A percentile compares a stretch with the other conserved stretches of the same genome.
phyloP scores from a whole-genome alignment of 2,113 vertebrate genomes.

The Anarrhichthys ocellatus region DNA sequence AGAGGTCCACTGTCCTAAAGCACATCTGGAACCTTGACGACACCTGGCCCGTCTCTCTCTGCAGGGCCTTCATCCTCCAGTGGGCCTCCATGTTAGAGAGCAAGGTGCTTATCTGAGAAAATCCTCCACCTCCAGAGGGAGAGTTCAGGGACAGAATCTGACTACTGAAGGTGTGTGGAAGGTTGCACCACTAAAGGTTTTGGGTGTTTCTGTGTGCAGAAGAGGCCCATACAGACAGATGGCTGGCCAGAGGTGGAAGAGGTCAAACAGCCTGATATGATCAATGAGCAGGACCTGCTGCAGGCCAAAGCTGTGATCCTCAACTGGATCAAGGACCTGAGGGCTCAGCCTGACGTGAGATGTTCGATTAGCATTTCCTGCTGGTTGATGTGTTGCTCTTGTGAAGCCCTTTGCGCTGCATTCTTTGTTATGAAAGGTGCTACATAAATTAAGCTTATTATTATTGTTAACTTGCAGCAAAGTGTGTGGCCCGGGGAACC shows the following conservation, averaged over 20 bases:
- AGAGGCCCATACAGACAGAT: constrained; percentile 79
- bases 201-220: constrained; percentile 59
- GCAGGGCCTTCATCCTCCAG: constrained; percentile 79
- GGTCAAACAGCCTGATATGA: constrained; percentile 48
- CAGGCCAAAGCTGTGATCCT: constrained; percentile 72
- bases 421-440: not conserved
- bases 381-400: not conserved
- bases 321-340: constrained; percentile 80
- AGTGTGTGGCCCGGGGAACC: constrained; percentile 83
- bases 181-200: not conserved
- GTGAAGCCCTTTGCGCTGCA: not conserved
- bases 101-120: constrained; percentile 72
- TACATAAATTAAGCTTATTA: not conserved
- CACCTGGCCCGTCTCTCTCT: constrained; percentile 78
- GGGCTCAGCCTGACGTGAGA: constrained; percentile 82
- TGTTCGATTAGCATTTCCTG: not conserved
- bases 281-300: constrained; percentile 67
- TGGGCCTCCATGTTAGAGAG: constrained; percentile 82
- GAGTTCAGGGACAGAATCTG: not conserved
- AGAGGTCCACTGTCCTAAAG: constrained; percentile 81
- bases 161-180: not conserved
- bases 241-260: constrained; percentile 76
- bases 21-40: constrained; percentile 81
- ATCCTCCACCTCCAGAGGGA: not conserved
- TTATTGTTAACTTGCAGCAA: constrained; percentile 65